These are phyloP conservation scores for Dendroctonus valens DNA, from an alignment of 1,140 invertebrate genomes.

Conservation along the genomic window DNA sequence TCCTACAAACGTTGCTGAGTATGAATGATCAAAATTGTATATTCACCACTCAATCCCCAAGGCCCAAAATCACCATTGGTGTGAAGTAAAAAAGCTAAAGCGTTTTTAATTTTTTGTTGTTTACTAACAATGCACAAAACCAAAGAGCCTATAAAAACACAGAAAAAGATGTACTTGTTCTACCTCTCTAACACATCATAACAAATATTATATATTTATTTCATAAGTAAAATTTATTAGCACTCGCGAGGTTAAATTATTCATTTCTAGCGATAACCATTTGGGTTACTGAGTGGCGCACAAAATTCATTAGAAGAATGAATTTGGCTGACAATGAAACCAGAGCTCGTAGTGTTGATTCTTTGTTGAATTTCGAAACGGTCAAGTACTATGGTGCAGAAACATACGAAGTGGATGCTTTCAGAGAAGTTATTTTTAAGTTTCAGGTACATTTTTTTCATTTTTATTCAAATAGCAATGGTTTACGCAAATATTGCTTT, in stretches of 20 bases:
- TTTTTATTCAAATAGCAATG: neutral
- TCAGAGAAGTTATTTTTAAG: conserved; percentile 74
- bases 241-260: neutral
- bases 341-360: conserved; percentile 90
- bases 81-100: too few relatives aligned
- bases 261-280: conserved; percentile 73
- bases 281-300: conserved; percentile 91
- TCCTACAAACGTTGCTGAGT: too few relatives aligned
- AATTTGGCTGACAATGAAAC: conserved; percentile 91
- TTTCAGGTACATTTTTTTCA: conserved; percentile 65
- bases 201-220: neutral
- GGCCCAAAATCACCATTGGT: too few relatives aligned
- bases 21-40: too few relatives aligned
- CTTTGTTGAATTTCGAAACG: conserved; percentile 96
- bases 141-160: too few relatives aligned
- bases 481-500: neutral
- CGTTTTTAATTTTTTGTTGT: too few relatives aligned
- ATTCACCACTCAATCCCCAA: too few relatives aligned
- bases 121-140: too few relatives aligned
- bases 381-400: conserved; percentile 97
- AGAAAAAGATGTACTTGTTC: too few relatives aligned
- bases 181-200: neutral
- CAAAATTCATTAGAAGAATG: conserved; percentile 89
- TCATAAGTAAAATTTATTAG: neutral
- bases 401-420: conserved; percentile 82